These are phyloP conservation scores for Rhingia campestris DNA, from an alignment of 2,888 invertebrate species.

Conservation along the genomic window DNA sequence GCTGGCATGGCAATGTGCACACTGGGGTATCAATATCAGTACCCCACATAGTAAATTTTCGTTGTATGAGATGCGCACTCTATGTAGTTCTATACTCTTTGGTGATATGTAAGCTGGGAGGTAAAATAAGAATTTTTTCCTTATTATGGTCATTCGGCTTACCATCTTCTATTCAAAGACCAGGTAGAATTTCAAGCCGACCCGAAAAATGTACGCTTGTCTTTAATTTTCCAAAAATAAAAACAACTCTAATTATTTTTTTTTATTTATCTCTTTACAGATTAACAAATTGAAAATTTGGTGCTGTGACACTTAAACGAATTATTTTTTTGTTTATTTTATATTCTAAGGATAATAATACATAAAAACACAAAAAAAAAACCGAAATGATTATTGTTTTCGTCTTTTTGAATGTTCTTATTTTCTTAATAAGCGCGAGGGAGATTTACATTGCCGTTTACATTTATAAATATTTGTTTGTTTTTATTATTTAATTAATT, in stretches of 20 bases:
- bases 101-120: too few species aligned
- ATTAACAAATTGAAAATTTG: conserved; percentile 78
- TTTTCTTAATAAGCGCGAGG: conserved; percentile 35
- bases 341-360: conserved; percentile 75
- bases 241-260: conserved; percentile 7
- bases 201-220: background rate
- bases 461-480: conserved; percentile 13
- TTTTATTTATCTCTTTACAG: conserved; percentile 62
- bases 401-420: conserved; percentile 20
- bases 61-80: too few species aligned
- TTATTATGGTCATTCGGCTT: too few species aligned
- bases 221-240: background rate
- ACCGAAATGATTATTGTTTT: conserved; percentile 48
- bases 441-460: conserved; percentile 59
- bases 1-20: too few species aligned
- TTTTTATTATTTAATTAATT: background rate
- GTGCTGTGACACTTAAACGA: conserved; percentile 83
- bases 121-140: too few species aligned
- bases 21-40: too few species aligned
- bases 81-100: too few species aligned
- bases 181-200: too few species aligned
- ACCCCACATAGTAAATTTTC: too few species aligned
- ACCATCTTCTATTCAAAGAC: background rate
- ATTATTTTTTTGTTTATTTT: conserved; percentile 80
- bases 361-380: conserved; percentile 45